Conservation (phyloP, 2,888 invertebrate genomes). For the Magallana nippona region DNA sequence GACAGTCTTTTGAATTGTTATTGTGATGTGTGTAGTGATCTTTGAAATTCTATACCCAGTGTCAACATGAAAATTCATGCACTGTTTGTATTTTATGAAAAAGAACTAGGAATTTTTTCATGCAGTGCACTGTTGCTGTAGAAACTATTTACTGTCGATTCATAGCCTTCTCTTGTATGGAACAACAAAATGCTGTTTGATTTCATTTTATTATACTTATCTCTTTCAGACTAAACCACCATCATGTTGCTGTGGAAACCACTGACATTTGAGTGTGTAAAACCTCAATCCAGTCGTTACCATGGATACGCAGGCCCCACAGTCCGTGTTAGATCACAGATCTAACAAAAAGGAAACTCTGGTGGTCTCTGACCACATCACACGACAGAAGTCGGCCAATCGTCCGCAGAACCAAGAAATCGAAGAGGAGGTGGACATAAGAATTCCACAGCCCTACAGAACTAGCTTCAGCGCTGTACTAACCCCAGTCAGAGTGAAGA, state of each 20-base stretch:
- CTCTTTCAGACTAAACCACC: neutral
- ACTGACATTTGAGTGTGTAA: constrained; percentile 28
- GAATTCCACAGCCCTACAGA: constrained; percentile 74
- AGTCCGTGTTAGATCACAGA: constrained; percentile 71
- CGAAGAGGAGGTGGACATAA: constrained; percentile 56
- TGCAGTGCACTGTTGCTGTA: too few species aligned
- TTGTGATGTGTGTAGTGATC: too few species aligned
- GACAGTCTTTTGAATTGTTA: too few species aligned
- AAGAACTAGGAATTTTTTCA: too few species aligned
- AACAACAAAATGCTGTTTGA: neutral
- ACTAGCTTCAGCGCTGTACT: constrained; percentile 76
- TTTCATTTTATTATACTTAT: neutral
- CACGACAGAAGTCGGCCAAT: constrained; percentile 67
- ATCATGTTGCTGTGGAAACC: constrained; percentile 26
- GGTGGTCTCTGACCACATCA: constrained; percentile 67
- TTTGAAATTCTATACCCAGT: too few species aligned
- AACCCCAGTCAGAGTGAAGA: constrained; percentile 62
- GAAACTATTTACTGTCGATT: neutral
- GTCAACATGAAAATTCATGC: neutral
- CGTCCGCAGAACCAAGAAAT: constrained; percentile 41
- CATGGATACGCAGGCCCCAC: constrained; percentile 70
- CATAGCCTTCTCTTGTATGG: neutral
- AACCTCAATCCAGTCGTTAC: neutral
- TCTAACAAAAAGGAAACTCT: constrained; percentile 53
- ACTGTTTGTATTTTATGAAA: neutral